Evolutionary conservation across 2,113 vertebrate species (phyloP), one percentile per base, ranked within the genome.

Genomic region (Rhinogobius similis): DNA sequence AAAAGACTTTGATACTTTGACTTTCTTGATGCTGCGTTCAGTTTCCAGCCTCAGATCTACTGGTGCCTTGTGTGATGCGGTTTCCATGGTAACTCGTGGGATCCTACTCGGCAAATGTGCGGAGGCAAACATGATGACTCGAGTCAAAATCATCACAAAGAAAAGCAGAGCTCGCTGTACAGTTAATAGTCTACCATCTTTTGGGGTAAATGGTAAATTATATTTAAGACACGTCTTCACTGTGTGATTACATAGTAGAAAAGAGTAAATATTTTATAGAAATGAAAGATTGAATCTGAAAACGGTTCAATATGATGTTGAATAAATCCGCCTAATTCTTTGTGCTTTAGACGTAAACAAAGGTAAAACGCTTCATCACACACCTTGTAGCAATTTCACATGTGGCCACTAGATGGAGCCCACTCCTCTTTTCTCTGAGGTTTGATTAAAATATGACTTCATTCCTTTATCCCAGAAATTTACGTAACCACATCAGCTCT

Each of bases 41-140:
- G 67, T 72, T 75, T 41, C 62, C 61, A 11, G 59, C 69, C 70
- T 70, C 10, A 0, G 41, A 78, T 70, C 79, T 41, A 74, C 79
- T 67, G 70, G 77, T 82, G 67, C 73, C 61, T 65, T 75, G 70
- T 16, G 9, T 20, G 7, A 53, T 36, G 36, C 62, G 13, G 89
- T 90, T 89, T 79, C 90, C 76, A 91, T 90, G 87, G 88, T 66
- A 90, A 90, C 87, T 71, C 29, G 61, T 79, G 76, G 76, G 84
- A 83, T 82, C 73, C 73, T 67, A 68, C 21, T 65, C 74, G 68
- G 84, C 83, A 85, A 89, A 89, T 76, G 74, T 50, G 72, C 76
- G 73, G 52, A 81, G 56, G 62, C 50, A 71, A 69, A 73, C 20
- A 44, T 65, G 68, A 78, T 24, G 68, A 82, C 73, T 58, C 53